Percentiles rank a stretch among this genome's conserved stretches.
Evolutionary conservation across 2,888 invertebrate species (phyloP).

Genomic region (Plagiodera versicolora): DNA sequence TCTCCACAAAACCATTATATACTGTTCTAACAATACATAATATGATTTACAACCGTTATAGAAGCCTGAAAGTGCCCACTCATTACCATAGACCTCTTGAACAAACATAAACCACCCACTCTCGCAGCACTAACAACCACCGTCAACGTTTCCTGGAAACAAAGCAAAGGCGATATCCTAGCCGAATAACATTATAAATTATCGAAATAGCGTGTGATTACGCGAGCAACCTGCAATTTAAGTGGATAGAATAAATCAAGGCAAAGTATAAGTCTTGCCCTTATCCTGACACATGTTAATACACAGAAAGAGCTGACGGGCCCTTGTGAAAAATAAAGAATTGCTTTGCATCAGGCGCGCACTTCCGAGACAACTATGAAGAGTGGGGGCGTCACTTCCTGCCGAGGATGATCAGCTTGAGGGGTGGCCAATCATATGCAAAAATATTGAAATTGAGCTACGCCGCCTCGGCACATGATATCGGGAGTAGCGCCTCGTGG

Average conservation of each 20-base stretch:
- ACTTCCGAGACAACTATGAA: slow-evolving; percentile 47
- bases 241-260: slow-evolving; percentile 45
- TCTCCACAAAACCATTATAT: no score
- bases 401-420: slow-evolving; percentile 46
- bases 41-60: no score
- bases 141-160: not conserved
- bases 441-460: slow-evolving; percentile 40
- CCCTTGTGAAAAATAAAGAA: slow-evolving; percentile 49
- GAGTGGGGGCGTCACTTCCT: slow-evolving; percentile 47
- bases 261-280: slow-evolving; percentile 23
- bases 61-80: not conserved
- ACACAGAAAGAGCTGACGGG: slow-evolving; percentile 39
- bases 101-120: slow-evolving; percentile 8
- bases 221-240: slow-evolving; percentile 36
- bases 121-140: not conserved
- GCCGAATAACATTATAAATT: slow-evolving; percentile 44
- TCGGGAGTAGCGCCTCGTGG: no score
- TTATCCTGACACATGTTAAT: slow-evolving; percentile 45
- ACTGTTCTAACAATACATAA: no score
- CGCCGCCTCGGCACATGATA: not conserved
- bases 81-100: not conserved
- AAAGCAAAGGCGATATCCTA: slow-evolving; percentile 15
- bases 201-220: slow-evolving; percentile 46
- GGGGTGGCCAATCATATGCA: slow-evolving; percentile 51
- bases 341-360: slow-evolving; percentile 49